Evolutionary conservation across 2,113 vertebrate species (phyloP).

Genomic region (Chionis minor): DNA sequence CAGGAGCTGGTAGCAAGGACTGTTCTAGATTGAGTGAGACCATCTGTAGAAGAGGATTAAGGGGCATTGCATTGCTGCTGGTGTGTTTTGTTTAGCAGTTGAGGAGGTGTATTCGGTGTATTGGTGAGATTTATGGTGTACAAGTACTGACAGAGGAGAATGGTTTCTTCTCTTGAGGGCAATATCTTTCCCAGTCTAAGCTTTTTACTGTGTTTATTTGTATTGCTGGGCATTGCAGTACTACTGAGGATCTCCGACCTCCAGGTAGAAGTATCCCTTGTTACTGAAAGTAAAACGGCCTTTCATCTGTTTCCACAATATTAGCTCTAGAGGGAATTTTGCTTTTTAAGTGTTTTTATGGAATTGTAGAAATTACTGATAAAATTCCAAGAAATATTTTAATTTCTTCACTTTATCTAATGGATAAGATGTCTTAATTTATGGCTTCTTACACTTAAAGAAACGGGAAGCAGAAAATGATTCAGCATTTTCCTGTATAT

Average conservation of each 20-base stretch:
- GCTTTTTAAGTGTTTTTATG: not conserved
- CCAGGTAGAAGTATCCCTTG: not conserved
- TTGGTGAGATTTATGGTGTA: not conserved
- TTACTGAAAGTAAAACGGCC: not conserved
- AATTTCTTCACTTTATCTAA: not conserved
- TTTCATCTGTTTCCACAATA: not conserved
- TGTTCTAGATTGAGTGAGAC: not conserved
- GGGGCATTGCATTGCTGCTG: not conserved
- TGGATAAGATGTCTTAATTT: not conserved
- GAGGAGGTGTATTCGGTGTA: not conserved
- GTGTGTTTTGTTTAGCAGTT: not conserved
- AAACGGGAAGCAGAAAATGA: not conserved
- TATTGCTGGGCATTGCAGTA: not conserved
- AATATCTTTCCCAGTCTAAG: not conserved
- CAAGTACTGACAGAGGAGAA: not conserved
- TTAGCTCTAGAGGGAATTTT: not conserved
- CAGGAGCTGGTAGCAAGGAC: not conserved
- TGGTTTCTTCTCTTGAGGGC: not conserved
- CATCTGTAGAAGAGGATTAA: not conserved
- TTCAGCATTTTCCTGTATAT: not conserved
- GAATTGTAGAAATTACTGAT: not conserved
- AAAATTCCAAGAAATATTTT: not conserved
- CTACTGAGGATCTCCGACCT: not conserved
- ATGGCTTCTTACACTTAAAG: not conserved
- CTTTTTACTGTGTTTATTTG: not conserved